Evolutionary conservation across 2,888 invertebrate species (phyloP).

Genomic region (Eupithecia vulgata): DNA sequence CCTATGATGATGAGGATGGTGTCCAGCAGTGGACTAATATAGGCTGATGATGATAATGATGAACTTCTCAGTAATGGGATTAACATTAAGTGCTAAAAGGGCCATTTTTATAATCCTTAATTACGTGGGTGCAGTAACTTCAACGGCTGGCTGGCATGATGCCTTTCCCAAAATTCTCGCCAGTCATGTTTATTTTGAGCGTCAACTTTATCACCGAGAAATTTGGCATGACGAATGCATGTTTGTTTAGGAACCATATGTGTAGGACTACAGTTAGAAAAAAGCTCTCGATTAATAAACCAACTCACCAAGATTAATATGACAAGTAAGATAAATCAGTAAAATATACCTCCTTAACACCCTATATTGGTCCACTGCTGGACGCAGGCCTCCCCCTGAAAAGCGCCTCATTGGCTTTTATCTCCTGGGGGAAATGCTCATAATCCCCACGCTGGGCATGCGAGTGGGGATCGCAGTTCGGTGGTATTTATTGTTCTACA

Average conservation of each 20-base stretch:
- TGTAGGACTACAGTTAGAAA: neutral
- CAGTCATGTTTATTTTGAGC: slow-evolving; percentile 76
- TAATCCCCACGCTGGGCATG: too few relatives aligned
- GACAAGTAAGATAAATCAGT: neutral
- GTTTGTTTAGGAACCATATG: slow-evolving; percentile 19
- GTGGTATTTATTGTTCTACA: too few relatives aligned
- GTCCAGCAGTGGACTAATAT: too few relatives aligned
- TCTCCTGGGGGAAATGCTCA: too few relatives aligned
- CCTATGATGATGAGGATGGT: too few relatives aligned
- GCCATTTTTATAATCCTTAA: neutral
- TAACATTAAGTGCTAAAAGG: neutral
- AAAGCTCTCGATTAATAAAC: neutral
- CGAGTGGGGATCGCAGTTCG: too few relatives aligned
- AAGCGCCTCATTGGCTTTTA: too few relatives aligned
- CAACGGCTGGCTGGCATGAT: slow-evolving; percentile 57
- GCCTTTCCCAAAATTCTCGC: slow-evolving; percentile 69
- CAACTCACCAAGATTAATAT: neutral
- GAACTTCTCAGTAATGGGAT: neutral
- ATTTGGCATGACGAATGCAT: slow-evolving; percentile 37
- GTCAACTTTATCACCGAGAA: slow-evolving; percentile 48
- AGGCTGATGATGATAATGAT: too few relatives aligned
- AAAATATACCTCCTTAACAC: too few relatives aligned
- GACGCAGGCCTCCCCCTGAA: too few relatives aligned
- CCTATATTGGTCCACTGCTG: too few relatives aligned
- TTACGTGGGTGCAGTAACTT: neutral